Percentiles rank a stretch among this genome's conserved stretches.
Evolutionary conservation across 2,797 vertebrate species (phyloP).

Genomic region (Anas flavirostris): DNA sequence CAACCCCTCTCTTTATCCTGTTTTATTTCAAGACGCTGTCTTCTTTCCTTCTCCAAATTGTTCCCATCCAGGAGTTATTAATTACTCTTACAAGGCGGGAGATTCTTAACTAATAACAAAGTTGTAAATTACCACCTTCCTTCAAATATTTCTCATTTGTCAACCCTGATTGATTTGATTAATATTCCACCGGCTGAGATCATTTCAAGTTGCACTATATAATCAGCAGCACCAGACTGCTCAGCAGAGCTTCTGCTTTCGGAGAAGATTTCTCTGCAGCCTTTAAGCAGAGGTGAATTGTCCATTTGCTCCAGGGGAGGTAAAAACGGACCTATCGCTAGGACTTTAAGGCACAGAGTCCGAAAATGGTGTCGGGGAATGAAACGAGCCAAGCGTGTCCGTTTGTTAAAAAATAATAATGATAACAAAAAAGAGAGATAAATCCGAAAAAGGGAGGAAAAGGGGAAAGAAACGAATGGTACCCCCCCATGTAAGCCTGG

Average conservation of each 20-base stretch:
- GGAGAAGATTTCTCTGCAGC: not conserved
- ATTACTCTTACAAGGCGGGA: conserved; percentile 79
- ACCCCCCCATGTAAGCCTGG: not conserved
- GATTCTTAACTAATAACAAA: conserved; percentile 84
- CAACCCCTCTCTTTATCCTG: conserved; percentile 27
- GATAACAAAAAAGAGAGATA: not conserved
- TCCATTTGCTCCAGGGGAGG: not conserved
- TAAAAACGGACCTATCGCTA: not conserved
- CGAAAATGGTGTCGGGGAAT: not conserved
- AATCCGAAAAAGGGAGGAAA: not conserved
- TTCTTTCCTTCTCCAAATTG: conserved; percentile 63
- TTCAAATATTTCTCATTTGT: conserved; percentile 82
- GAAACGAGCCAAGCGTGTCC: not conserved
- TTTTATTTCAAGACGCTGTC: conserved; percentile 50
- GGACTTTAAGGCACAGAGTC: not conserved
- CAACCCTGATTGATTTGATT: conserved; percentile 81
- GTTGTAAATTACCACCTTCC: conserved; percentile 82
- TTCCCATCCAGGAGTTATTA: conserved; percentile 78
- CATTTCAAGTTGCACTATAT: conserved; percentile 63
- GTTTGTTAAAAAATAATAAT: not conserved
- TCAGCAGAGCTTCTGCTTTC: not conserved
- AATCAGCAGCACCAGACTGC: conserved; percentile 40
- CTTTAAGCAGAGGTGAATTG: not conserved
- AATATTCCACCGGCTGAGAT: conserved; percentile 75
- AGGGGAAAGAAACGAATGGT: not conserved